phyloP scores from a whole-genome alignment of 2,797 vertebrate genomes.

The Neostethus bicornis region DNA sequence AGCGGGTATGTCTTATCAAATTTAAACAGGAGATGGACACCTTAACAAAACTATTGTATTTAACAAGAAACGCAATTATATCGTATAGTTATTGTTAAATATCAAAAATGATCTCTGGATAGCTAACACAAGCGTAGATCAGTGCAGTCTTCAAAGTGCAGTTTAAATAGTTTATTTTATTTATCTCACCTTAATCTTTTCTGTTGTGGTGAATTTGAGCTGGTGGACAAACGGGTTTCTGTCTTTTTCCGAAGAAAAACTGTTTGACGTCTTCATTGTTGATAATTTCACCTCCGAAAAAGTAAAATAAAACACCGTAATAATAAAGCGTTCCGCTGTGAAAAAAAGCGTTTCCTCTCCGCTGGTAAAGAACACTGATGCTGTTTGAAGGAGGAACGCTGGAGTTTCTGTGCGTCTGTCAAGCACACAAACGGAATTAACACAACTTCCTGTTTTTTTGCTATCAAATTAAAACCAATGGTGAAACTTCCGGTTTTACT shows the following conservation, averaged over 20 bases:
- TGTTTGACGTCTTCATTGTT: slow-evolving; percentile 78
- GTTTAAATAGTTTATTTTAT: no score
- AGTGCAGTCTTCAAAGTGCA: no score
- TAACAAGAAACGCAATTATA: no score
- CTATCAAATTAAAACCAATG: no score
- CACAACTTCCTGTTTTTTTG: no score
- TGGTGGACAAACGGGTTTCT: slow-evolving; percentile 90
- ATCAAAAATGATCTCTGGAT: no score
- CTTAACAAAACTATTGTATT: no score
- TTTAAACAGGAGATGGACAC: no score
- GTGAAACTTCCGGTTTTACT: slow-evolving; percentile 5
- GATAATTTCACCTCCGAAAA: not conserved
- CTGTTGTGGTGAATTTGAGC: slow-evolving; percentile 79
- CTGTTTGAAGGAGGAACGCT: not conserved
- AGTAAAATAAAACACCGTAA: not conserved
- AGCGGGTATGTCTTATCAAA: no score
- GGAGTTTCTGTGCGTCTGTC: not conserved
- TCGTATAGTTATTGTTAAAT: no score
- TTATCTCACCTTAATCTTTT: slow-evolving; percentile 87
- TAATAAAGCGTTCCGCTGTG: not conserved
- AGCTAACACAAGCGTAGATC: no score
- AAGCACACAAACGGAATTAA: not conserved
- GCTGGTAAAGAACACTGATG: slow-evolving; percentile 1
- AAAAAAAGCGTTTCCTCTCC: not conserved
- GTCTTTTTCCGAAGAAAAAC: slow-evolving; percentile 52